These are phyloP conservation scores for Chlorodrepanis virens DNA, from an alignment of 2,113 vertebrate genomes.

Conservation along the genomic window DNA sequence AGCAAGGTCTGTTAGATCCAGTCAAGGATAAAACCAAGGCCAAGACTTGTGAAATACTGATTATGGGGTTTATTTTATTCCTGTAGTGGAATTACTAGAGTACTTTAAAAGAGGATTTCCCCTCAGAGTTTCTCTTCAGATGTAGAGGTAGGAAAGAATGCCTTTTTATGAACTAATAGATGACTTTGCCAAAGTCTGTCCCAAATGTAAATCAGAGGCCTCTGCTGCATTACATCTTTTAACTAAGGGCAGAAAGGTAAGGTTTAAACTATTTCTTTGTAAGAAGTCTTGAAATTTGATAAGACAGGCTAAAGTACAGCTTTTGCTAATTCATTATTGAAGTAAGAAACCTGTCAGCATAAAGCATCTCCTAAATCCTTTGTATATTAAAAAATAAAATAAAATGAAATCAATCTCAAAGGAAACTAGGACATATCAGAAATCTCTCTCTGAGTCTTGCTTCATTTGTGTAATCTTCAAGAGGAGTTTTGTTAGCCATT, in stretches of 20 bases:
- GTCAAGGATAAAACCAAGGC: conserved; percentile 34
- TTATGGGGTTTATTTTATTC: not conserved
- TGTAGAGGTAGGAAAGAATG: not conserved
- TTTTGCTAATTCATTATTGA: not conserved
- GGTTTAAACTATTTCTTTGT: not conserved
- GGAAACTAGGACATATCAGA: not conserved
- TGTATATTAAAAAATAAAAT: conserved; percentile 47
- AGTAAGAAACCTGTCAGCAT: not conserved
- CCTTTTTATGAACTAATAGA: not conserved
- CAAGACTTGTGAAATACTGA: conserved; percentile 41
- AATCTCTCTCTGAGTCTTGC: not conserved
- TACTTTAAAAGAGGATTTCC: not conserved
- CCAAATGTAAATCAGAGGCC: not conserved
- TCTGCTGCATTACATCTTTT: not conserved
- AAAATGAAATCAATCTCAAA: not conserved
- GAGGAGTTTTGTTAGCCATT: not conserved
- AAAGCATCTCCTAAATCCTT: not conserved
- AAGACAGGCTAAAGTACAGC: not conserved
- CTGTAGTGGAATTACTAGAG: not conserved
- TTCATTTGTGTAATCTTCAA: not conserved
- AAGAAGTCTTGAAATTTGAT: not conserved
- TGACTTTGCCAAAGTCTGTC: not conserved
- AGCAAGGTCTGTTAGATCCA: conserved; percentile 36
- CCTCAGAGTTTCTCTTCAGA: not conserved
- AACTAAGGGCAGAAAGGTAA: not conserved